A percentile compares a stretch with the other conserved stretches of the same genome.
These are phyloP conservation scores for Ylistrum balloti DNA, from an alignment of 1,140 invertebrate genomes.

Conservation along the genomic window DNA sequence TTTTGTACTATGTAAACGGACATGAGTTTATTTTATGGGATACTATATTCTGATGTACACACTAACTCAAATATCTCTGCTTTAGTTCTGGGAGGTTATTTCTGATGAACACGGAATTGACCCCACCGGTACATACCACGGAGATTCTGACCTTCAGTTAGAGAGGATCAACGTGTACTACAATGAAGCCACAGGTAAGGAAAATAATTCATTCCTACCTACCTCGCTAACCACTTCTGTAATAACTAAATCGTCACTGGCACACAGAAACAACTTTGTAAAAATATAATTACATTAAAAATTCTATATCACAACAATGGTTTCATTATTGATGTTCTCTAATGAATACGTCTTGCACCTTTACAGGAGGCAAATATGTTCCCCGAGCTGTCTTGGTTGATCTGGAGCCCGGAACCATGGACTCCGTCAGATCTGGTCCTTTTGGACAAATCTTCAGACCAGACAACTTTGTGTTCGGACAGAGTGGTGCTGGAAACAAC, in stretches of 20 bases:
- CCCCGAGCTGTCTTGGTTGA: conserved; percentile 95
- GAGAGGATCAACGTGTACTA: conserved; percentile 41
- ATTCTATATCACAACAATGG: too few relatives aligned
- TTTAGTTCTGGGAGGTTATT: conserved; percentile 64
- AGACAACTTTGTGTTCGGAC: conserved; percentile 86
- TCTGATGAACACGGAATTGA: conserved; percentile 65
- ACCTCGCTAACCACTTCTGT: too few relatives aligned
- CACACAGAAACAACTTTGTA: too few relatives aligned
- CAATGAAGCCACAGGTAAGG: conserved; percentile 11
- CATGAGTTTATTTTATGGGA: too few relatives aligned
- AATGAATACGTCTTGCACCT: not conserved
- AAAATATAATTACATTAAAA: too few relatives aligned
- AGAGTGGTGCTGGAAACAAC: conserved; percentile 89
- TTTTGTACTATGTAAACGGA: too few relatives aligned
- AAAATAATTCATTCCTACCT: too few relatives aligned
- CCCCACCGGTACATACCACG: conserved; percentile 36
- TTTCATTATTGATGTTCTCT: too few relatives aligned
- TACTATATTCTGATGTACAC: too few relatives aligned
- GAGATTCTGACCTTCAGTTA: conserved; percentile 50
- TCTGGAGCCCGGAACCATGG: conserved; percentile 97
- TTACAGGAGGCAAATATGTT: conserved; percentile 89
- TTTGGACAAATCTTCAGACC: conserved; percentile 92
- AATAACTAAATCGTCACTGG: too few relatives aligned
- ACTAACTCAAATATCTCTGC: too few relatives aligned
- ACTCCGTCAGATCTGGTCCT: conserved; percentile 93